Conservation (phyloP, 2,888 invertebrate species). For the Gnatocerus cornutus region DNA sequence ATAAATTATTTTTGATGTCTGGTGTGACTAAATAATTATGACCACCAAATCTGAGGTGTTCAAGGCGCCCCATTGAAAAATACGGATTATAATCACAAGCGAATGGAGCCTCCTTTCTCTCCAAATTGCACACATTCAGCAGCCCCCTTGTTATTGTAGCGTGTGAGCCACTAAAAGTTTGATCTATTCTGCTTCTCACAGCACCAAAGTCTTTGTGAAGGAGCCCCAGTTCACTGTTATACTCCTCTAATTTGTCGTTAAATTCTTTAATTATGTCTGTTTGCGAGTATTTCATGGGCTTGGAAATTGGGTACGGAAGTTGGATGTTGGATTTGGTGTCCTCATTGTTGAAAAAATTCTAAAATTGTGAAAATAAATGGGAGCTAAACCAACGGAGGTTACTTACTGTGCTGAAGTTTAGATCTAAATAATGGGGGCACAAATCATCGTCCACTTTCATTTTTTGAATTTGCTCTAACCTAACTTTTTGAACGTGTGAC, state of each 20-base stretch:
- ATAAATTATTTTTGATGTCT: slow-evolving; percentile 18
- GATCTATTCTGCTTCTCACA: slow-evolving; percentile 9
- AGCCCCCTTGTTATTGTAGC: slow-evolving; percentile 33
- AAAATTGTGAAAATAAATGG: background rate
- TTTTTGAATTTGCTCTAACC: background rate
- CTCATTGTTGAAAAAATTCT: slow-evolving; percentile 27
- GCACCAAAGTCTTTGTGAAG: slow-evolving; percentile 16
- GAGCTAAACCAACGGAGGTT: background rate
- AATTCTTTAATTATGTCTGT: slow-evolving; percentile 16
- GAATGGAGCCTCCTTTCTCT: slow-evolving; percentile 13
- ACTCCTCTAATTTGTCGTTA: slow-evolving; percentile 3
- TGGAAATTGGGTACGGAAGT: slow-evolving; percentile 40
- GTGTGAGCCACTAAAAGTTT: slow-evolving; percentile 16
- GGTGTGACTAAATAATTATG: slow-evolving; percentile 27
- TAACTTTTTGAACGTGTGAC: background rate
- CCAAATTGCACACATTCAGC: slow-evolving; percentile 28
- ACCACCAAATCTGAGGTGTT: slow-evolving; percentile 19
- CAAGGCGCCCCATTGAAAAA: slow-evolving; percentile 25
- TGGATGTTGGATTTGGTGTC: slow-evolving; percentile 18
- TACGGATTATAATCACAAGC: slow-evolving; percentile 41
- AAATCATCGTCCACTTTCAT: slow-evolving; percentile 16
- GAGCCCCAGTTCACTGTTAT: background rate
- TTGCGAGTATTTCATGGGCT: slow-evolving; percentile 13
- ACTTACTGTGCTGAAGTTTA: slow-evolving; percentile 18
- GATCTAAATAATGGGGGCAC: slow-evolving; percentile 15